These are phyloP conservation scores for Drosophila sordidapex DNA, from an alignment of 2,888 invertebrate genomes.

Conservation along the genomic window DNA sequence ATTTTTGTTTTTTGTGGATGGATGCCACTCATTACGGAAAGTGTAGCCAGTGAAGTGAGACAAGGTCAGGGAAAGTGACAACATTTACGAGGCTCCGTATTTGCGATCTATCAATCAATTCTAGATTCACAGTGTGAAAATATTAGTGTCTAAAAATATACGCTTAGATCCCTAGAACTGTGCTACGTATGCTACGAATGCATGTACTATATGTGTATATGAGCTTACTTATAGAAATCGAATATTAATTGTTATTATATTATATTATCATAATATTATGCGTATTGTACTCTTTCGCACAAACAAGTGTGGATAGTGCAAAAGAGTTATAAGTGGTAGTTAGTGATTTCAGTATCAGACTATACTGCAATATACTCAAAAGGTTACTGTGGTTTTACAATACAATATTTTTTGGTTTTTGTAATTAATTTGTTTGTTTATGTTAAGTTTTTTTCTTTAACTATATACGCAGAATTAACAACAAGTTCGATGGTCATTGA, in stretches of 20 bases:
- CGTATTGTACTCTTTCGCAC: constrained; percentile 26
- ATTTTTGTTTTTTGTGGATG: not conserved
- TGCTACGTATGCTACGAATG: constrained; percentile 42
- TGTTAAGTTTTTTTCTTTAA: constrained; percentile 14
- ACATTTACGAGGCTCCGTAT: constrained; percentile 8
- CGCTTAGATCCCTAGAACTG: constrained; percentile 52
- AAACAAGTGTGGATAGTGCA: constrained; percentile 28
- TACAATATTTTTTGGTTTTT: constrained; percentile 40
- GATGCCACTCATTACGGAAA: constrained; percentile 1
- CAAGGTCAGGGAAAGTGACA: not conserved
- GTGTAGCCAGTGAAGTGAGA: not conserved
- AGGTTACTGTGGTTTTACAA: constrained; percentile 47
- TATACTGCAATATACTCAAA: constrained; percentile 38
- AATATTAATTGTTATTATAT: constrained; percentile 29
- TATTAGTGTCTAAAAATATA: constrained; percentile 67
- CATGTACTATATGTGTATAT: constrained; percentile 24
- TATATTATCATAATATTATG: constrained; percentile 21
- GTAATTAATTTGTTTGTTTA: constrained; percentile 7
- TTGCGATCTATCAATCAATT: constrained; percentile 11
- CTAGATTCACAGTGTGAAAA: constrained; percentile 36
- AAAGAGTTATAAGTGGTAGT: constrained; percentile 30
- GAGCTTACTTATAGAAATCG: constrained; percentile 38
- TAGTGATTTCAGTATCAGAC: constrained; percentile 35
- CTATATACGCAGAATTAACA: constrained; percentile 62
- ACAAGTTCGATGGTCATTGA: constrained; percentile 81